Percentiles rank a stretch among this genome's conserved stretches.
These are phyloP conservation scores for sheep (Ovis aries) DNA, from an alignment of 2,113 vertebrate species.

Conservation along the genomic window ARS-UI_Ramb_v3.0 NC_056066.1:6287001-6287500, in stretches of 20 bases:
- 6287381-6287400: not conserved
- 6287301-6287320: not conserved
- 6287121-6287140: not conserved
- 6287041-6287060: not conserved
- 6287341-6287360: not conserved
- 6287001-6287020: not conserved
- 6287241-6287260: not conserved
- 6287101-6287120: not conserved
- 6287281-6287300: not conserved
- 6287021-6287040: not conserved
- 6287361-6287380: not conserved
- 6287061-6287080: not conserved
- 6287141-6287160: not conserved
- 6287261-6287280: not conserved
- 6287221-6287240: not conserved
- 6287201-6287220: not conserved
- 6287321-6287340: not conserved
- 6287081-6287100: not conserved
- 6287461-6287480: not conserved
- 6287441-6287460: not conserved
- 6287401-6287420: not conserved
- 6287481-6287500: not conserved
- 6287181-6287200: not conserved
- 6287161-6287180: not conserved
- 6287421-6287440: fast-evolving